A percentile compares a stretch with the other conserved stretches of the same genome.
These are phyloP conservation scores for Petrocephalus microphthalmus DNA, from an alignment of 2,113 vertebrate species.

Conservation along the genomic window DNA sequence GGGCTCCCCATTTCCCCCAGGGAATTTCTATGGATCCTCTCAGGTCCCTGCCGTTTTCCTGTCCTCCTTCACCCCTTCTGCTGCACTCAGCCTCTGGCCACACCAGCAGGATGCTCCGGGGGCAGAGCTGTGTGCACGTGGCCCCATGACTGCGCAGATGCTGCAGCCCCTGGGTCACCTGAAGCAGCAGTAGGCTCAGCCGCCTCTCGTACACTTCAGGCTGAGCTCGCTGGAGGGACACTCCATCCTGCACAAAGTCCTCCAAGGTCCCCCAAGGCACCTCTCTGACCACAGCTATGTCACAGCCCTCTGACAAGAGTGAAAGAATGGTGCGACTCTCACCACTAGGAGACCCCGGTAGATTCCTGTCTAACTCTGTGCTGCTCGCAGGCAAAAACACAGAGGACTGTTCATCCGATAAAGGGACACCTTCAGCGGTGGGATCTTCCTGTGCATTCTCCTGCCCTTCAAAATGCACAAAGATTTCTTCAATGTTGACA, in stretches of 20 bases:
- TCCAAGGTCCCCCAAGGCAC: slow-evolving; percentile 63
- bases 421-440: background rate
- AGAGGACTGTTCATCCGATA: slow-evolving; percentile 12
- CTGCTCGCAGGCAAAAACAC: slow-evolving; percentile 31
- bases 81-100: slow-evolving; percentile 26
- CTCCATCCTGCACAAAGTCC: slow-evolving; percentile 50
- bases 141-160: slow-evolving; percentile 43
- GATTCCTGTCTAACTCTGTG: slow-evolving; percentile 11
- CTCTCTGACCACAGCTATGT: slow-evolving; percentile 51
- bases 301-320: slow-evolving; percentile 36
- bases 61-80: background rate
- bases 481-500: slow-evolving; percentile 57
- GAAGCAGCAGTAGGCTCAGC: slow-evolving; percentile 64
- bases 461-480: slow-evolving; percentile 41
- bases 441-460: slow-evolving; percentile 6
- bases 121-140: slow-evolving; percentile 45
- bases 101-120: slow-evolving; percentile 57
- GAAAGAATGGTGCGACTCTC: slow-evolving; percentile 29
- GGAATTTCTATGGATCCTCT: slow-evolving; percentile 23
- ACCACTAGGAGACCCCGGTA: background rate
- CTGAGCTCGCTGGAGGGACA: slow-evolving; percentile 32
- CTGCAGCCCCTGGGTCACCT: slow-evolving; percentile 61
- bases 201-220: slow-evolving; percentile 52
- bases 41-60: background rate
- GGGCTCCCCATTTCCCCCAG: slow-evolving; percentile 46